phyloP scores from a whole-genome alignment of 2,113 vertebrate genomes.

The Ranitomeya variabilis region DNA sequence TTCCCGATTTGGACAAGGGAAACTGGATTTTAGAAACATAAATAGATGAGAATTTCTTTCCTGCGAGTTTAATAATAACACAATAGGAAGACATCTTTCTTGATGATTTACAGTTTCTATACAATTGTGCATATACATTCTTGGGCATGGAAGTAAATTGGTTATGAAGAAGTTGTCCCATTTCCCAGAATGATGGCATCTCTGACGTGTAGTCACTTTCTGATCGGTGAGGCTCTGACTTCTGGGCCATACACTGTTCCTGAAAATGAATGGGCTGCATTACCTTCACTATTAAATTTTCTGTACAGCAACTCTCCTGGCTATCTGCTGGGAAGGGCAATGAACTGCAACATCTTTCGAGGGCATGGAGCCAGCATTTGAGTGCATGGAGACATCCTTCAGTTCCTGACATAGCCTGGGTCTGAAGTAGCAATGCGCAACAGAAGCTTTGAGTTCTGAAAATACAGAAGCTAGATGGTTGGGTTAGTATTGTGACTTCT shows the following conservation, averaged over 20 bases:
- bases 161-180: background rate
- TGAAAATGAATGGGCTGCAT: background rate
- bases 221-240: too few relatives aligned
- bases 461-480: too few relatives aligned
- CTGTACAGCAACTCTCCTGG: too few relatives aligned
- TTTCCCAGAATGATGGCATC: background rate
- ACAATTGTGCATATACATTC: background rate
- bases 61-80: background rate
- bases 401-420: too few relatives aligned
- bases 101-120: constrained; percentile 37
- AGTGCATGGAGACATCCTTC: too few relatives aligned
- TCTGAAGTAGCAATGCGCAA: too few relatives aligned
- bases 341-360: too few relatives aligned
- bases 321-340: too few relatives aligned
- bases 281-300: too few relatives aligned
- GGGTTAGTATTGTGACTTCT: too few relatives aligned
- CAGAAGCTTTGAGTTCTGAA: too few relatives aligned
- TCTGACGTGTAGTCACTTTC: background rate
- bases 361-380: too few relatives aligned
- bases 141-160: background rate
- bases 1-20: constrained; percentile 64
- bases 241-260: background rate
- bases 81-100: constrained; percentile 12
- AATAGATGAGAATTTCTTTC: constrained; percentile 58
- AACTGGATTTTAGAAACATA: constrained; percentile 58